Evolutionary conservation across 2,113 vertebrate species (phyloP).

Genomic region (Butorides virescens): DNA sequence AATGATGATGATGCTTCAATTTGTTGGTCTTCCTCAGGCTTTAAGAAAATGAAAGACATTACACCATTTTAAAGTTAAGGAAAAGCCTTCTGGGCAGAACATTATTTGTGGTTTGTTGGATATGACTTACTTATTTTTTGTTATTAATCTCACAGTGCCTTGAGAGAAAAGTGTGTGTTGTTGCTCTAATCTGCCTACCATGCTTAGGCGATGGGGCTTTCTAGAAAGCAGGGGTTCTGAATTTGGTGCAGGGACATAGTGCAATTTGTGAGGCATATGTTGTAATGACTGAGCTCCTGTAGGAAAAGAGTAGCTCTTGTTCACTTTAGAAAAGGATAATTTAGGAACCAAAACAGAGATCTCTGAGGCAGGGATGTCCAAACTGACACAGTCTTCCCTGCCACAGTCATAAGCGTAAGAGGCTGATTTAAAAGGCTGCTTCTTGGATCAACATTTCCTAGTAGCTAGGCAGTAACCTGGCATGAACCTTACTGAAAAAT

Average conservation of each 20-base stretch:
- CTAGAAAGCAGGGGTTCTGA: background rate
- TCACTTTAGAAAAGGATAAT: background rate
- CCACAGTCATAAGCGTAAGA: background rate
- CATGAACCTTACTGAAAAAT: background rate
- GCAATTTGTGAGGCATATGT: background rate
- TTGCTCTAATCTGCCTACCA: background rate
- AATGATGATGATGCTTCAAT: background rate
- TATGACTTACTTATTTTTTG: background rate
- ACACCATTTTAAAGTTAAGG: background rate
- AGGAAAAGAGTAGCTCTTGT: background rate
- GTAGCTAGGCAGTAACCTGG: background rate
- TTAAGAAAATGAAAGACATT: background rate
- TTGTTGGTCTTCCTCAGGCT: background rate
- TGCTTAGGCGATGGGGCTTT: background rate
- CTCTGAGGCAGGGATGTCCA: background rate
- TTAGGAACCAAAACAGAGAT: background rate
- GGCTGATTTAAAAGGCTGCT: background rate
- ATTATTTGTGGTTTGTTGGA: background rate
- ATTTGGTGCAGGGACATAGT: background rate
- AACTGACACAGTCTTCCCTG: background rate
- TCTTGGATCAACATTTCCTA: background rate
- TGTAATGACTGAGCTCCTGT: background rate
- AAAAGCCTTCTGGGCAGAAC: conserved; percentile 19
- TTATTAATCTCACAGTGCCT: background rate
- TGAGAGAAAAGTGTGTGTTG: background rate